Percentiles rank a stretch among this genome's conserved stretches.
Evolutionary conservation across 2,113 vertebrate species (phyloP).

Genomic region (Mustela nigripes): DNA sequence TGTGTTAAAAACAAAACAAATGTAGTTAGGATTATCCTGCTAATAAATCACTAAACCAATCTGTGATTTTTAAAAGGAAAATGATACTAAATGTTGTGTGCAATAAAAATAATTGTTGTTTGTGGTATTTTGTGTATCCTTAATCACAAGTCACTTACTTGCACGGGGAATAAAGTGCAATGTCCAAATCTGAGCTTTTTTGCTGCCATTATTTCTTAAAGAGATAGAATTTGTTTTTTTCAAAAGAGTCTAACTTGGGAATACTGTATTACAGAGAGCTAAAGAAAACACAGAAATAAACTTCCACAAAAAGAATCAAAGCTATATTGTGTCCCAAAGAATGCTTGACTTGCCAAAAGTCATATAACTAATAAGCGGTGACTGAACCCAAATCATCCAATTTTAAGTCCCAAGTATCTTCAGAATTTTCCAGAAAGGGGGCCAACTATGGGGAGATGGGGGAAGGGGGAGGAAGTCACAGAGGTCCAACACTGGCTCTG

Average conservation of each 20-base stretch:
- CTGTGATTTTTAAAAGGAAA: slow-evolving; percentile 48
- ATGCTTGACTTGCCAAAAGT: slow-evolving; percentile 34
- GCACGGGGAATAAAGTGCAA: not conserved
- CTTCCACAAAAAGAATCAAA: slow-evolving; percentile 41
- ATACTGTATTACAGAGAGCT: slow-evolving; percentile 15
- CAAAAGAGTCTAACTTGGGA: slow-evolving; percentile 48
- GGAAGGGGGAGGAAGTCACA: not conserved
- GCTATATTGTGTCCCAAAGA: not conserved
- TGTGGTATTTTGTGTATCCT: not conserved
- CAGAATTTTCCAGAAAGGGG: not conserved
- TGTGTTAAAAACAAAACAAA: slow-evolving; percentile 45
- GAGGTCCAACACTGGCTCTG: slow-evolving; percentile 26
- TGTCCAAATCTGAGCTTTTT: not conserved
- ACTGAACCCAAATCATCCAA: slow-evolving; percentile 4
- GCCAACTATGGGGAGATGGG: not conserved
- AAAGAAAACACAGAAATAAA: slow-evolving; percentile 42
- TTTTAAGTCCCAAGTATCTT: slow-evolving; percentile 14
- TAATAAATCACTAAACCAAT: slow-evolving; percentile 55
- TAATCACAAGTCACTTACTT: slow-evolving; percentile 30
- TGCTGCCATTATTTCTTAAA: slow-evolving; percentile 31
- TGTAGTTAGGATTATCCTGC: not conserved
- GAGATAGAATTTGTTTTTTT: slow-evolving; percentile 19
- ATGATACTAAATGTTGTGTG: slow-evolving; percentile 29
- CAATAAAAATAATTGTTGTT: not conserved
- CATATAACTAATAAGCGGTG: not conserved